phyloP scores from a whole-genome alignment of 2,113 vertebrate genomes.

The Bombycilla garrulus region DNA sequence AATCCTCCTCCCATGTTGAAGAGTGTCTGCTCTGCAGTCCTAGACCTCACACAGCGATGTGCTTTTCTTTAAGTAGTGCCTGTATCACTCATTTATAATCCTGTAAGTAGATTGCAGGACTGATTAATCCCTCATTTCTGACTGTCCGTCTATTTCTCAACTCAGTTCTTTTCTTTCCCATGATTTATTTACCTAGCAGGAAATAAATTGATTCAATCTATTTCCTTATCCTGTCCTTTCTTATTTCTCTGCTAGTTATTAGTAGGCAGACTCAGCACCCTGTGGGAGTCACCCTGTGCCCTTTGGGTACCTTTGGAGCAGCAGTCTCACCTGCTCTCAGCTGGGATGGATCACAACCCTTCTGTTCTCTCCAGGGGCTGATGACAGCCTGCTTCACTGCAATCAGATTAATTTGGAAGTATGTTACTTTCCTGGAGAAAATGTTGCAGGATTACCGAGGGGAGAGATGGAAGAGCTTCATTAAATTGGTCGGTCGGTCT shows the following conservation, averaged over 20 bases:
- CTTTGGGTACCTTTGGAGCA: not conserved
- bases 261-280: not conserved
- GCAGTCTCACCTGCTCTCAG: not conserved
- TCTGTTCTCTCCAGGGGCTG: not conserved
- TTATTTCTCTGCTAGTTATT: not conserved
- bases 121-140: not conserved
- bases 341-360: not conserved
- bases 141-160: not conserved
- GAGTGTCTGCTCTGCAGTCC: not conserved
- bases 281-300: not conserved
- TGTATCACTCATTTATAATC: not conserved
- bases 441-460: not conserved
- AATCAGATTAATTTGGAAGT: constrained; percentile 13
- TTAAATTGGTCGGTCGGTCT: not conserved
- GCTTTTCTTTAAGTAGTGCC: not conserved
- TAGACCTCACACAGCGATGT: not conserved
- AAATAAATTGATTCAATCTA: not conserved
- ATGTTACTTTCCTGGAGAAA: constrained; percentile 19
- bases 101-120: not conserved
- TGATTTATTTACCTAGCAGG: not conserved
- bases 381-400: not conserved
- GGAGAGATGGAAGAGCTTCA: not conserved
- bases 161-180: not conserved
- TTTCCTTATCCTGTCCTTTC: not conserved
- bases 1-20: not conserved